Evolutionary conservation across 2,113 vertebrate species (phyloP), one percentile per base, ranked within the genome.

Genomic region (Phoxinus phoxinus): DNA sequence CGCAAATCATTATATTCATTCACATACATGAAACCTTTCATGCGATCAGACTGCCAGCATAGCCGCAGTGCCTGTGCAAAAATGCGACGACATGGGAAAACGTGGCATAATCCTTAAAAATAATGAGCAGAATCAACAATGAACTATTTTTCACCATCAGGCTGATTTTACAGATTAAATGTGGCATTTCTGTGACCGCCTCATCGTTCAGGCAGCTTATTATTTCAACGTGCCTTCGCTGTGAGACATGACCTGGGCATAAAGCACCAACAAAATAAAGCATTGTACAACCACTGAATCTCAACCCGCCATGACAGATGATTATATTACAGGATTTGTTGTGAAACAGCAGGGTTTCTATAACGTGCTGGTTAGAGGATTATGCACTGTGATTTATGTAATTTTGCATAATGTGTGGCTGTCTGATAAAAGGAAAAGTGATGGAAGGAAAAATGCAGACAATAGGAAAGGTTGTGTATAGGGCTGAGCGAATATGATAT

Each of bases 81-180:
- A 83, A 75, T 56, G 56, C 35, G 35, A 67, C 59, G 44, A 56
- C 35, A 86, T 27, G 35, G 80, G 71, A 23, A 76, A 76, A 51
- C 63, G 41, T 51, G 23, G 41, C 44, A 17, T 51, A 76, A 82
- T 56, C 41, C 32, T 61, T 59, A 74, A 71, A 82, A 86, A 82
- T 81, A 82, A 86, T 37, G 81, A 30, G 41, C 27, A 82, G 56
- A 71, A 81, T 48, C 41, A 25, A 19, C 25, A 75, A 75, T 72
- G 32, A 44, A 48, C 35, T n/a, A 15, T 76, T 75, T 86, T 86
- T 30, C 32, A 85, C 13, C 67, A 71, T 85, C 65, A 85, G 35
- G 51, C 76, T 58, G 76, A 80, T 80, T 80, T 69, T 46, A 72
- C 76, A 72, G 65, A 85, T 85, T 80, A 80, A 72, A 72, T 1